Evolutionary conservation across 1,140 invertebrate genomes (phyloP), one percentile per base, ranked within the genome.

Genomic region (Drosophila mauritiana): DNA sequence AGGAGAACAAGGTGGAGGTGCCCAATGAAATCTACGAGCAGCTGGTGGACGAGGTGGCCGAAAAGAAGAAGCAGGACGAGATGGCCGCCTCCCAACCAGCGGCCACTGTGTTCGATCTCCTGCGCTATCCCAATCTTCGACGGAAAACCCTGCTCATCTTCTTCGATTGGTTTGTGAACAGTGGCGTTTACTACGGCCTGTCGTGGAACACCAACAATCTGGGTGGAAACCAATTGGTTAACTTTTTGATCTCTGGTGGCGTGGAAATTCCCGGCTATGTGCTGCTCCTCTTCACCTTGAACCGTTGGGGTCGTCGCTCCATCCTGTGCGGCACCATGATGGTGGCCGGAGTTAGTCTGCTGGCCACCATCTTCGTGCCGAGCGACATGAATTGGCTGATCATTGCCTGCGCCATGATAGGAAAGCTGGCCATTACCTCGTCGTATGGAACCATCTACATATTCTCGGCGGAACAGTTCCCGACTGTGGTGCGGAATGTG

Each of bases 381-480:
- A 59, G 91, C 51, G 93, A 94, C 76, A 92, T 94, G 57, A 93
- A 92, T 3, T 95, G 94, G 94, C 74, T 96, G 34, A 92, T 94
- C 2, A 94, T 96, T 5, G 93, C 94, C n/a, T 94, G 96, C 42
- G 96, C 96, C 1, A 97, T 97, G 96, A 91, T 96, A 37, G 96
- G 96, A 10, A 97, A 97, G 93, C 93, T 97, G 80, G 95, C 96
- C 12, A 97, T 97, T 46, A 97, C 96, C 1, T 94, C 96, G 0
- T 96, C 96, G 3, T 97, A 96, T 82, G 96, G 95, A 13, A 95
- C 96, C 1, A 94, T 97, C 34, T 97, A 97, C 83, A 94, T 97
- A 48, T 97, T 96, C 81, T 95, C 97, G 6, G 95, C 95, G 1
- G 97, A 98, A 93, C 95, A 97, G 80, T 97, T 97, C 86, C 97